Percentiles rank a stretch among this genome's conserved stretches.
These are phyloP conservation scores for Premnoplex brunnescens DNA, from an alignment of 2,797 vertebrate species.

Conservation along the genomic window DNA sequence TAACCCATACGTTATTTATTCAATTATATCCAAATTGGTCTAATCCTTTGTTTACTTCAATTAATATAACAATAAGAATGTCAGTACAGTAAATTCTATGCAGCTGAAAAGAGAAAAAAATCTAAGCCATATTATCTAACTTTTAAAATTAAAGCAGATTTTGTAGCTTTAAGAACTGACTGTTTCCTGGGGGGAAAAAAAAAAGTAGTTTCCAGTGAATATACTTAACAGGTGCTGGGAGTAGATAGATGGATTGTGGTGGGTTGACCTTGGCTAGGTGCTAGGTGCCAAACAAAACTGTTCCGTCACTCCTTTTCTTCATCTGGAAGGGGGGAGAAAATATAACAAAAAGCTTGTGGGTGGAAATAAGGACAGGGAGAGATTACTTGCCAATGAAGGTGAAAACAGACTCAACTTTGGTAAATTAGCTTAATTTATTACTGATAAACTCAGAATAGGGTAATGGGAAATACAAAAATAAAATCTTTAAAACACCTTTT, in stretches of 20 bases:
- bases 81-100: neutral
- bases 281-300: neutral
- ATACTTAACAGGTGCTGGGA: neutral
- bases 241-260: neutral
- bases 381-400: neutral
- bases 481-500: neutral
- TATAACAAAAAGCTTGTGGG: neutral
- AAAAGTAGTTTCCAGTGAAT: neutral
- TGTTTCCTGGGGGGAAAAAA: neutral
- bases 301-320: neutral
- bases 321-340: neutral
- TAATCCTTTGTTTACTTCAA: neutral
- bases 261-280: neutral
- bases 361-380: neutral
- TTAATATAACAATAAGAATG: neutral
- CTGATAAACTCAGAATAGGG: neutral
- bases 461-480: neutral
- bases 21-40: rapidly evolving
- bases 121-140: neutral
- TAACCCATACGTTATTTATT: neutral
- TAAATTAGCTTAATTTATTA: neutral
- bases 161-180: neutral
- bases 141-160: neutral
- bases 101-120: neutral
- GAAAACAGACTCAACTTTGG: rapidly evolving